These are phyloP conservation scores for Acrocera orbiculus DNA, from an alignment of 2,888 invertebrate species.

Conservation along the genomic window DNA sequence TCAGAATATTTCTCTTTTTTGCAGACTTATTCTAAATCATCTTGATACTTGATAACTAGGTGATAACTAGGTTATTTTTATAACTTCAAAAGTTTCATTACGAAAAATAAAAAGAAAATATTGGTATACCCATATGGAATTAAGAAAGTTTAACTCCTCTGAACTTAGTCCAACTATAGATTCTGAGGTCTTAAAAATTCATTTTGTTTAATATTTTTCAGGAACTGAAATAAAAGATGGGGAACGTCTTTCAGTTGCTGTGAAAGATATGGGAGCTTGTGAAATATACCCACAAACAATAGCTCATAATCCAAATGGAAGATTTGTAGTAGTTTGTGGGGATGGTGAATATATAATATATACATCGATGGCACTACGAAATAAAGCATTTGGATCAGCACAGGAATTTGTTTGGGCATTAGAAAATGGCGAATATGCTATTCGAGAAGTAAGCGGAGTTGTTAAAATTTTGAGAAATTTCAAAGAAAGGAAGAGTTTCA, in stretches of 20 bases:
- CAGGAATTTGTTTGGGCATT: conserved; percentile 98
- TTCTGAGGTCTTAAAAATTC: too few relatives aligned
- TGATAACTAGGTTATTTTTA: too few relatives aligned
- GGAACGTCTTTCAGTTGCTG: conserved; percentile 78
- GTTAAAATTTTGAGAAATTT: conserved; percentile 96
- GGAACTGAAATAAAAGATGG: conserved; percentile 69
- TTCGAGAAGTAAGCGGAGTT: conserved; percentile 73
- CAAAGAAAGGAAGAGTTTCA: conserved; percentile 89
- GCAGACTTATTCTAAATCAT: too few relatives aligned
- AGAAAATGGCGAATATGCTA: conserved; percentile 86
- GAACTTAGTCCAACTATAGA: too few relatives aligned
- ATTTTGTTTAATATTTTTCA: conserved; percentile 22
- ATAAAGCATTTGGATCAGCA: conserved; percentile 96
- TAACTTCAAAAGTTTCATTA: too few relatives aligned
- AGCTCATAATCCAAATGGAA: conserved; percentile 95
- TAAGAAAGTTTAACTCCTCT: too few relatives aligned
- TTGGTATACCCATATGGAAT: too few relatives aligned
- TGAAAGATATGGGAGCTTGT: conserved; percentile 98
- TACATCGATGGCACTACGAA: conserved; percentile 96
- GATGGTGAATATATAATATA: conserved; percentile 99
- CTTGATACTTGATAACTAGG: too few relatives aligned
- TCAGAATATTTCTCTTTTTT: too few relatives aligned
- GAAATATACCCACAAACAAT: conserved; percentile 99
- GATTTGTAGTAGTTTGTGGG: conserved; percentile 85
- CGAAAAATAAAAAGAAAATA: background rate